A percentile compares a stretch with the other conserved stretches of the same genome.
Conservation (phyloP, 2,888 invertebrate genomes). For the Drosophila anomalata region DNA sequence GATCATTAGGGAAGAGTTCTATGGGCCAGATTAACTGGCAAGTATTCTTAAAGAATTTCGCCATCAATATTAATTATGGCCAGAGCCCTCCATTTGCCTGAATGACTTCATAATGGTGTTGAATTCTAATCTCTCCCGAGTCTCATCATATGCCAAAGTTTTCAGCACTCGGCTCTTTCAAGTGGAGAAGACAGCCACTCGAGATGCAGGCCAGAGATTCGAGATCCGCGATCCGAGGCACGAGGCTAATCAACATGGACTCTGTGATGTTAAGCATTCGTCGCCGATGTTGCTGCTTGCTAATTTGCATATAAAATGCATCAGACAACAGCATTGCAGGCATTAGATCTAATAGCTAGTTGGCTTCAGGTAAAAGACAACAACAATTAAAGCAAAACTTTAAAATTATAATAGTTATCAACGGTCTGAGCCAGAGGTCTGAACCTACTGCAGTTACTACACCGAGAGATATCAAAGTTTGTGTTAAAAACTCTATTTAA, state of each 20-base stretch:
- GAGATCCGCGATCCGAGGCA: slow-evolving; percentile 18
- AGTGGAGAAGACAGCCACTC: slow-evolving; percentile 38
- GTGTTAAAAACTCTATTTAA: too few species aligned
- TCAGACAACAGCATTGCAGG: slow-evolving; percentile 19
- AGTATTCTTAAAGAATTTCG: neutral
- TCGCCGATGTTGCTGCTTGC: slow-evolving; percentile 31
- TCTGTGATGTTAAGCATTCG: slow-evolving; percentile 33
- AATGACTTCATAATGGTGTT: slow-evolving; percentile 7
- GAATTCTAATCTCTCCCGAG: slow-evolving; percentile 18
- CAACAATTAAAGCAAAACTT: slow-evolving; percentile 64
- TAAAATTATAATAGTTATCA: slow-evolving; percentile 56
- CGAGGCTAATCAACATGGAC: slow-evolving; percentile 54
- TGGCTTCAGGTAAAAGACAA: slow-evolving; percentile 44
- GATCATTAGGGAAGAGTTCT: slow-evolving; percentile 15
- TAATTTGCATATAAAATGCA: slow-evolving; percentile 70
- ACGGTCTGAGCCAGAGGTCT: slow-evolving; percentile 1
- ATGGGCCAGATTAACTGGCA: neutral
- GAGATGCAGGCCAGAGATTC: slow-evolving; percentile 9
- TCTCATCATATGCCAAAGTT: slow-evolving; percentile 47
- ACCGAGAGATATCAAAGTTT: neutral
- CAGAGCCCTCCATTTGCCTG: slow-evolving; percentile 11
- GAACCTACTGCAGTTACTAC: slow-evolving; percentile 28
- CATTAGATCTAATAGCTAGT: slow-evolving; percentile 38
- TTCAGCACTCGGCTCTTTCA: slow-evolving; percentile 45
- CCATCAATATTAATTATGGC: slow-evolving; percentile 2